These are phyloP conservation scores for Rhegmatorhina hoffmannsi DNA, from an alignment of 2,113 vertebrate species.

Conservation along the genomic window DNA sequence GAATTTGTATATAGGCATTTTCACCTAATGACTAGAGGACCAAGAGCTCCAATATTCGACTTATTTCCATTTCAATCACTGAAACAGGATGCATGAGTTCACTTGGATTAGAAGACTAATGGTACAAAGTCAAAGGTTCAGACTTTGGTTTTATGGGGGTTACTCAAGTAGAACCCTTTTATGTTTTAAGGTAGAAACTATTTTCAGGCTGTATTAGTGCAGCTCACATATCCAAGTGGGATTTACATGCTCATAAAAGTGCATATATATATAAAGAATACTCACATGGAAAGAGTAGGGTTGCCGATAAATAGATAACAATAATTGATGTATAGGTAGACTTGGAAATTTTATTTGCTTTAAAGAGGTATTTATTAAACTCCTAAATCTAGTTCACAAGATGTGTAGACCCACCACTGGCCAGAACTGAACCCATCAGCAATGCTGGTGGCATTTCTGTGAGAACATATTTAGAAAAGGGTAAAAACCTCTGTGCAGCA, in stretches of 20 bases:
- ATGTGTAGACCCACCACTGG: neutral
- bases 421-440: neutral
- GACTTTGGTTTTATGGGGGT: neutral
- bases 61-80: neutral
- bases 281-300: neutral
- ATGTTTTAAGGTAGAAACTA: neutral
- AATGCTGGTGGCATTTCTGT: accelerated
- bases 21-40: neutral
- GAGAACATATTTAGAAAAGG: neutral
- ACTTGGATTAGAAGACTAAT: neutral
- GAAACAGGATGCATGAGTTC: neutral
- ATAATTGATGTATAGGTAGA: neutral
- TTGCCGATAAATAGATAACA: neutral
- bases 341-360: neutral
- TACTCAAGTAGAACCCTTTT: neutral
- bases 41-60: neutral
- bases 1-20: neutral
- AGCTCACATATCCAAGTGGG: neutral
- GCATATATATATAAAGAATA: neutral
- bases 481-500: neutral
- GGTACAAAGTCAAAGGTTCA: neutral
- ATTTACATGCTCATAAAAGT: neutral
- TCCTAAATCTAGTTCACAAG: neutral
- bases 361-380: neutral
- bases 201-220: neutral